Base-by-base conservation (phyloP, 2,888 invertebrate species). In the Junonia oenone region DNA sequence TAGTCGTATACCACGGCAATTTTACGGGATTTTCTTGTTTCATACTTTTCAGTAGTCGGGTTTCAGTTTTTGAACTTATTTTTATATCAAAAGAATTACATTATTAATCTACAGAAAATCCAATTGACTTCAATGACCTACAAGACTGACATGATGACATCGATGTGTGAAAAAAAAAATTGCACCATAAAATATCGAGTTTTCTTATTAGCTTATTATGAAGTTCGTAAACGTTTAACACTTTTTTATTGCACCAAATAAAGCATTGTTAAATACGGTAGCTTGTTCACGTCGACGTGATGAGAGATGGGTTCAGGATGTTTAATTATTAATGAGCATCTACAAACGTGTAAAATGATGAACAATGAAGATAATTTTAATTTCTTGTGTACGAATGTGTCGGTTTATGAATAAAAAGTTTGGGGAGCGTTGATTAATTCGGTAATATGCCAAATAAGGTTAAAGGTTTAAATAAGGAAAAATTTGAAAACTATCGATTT, bases 261-360 rank as follows among this genome's bases (percentile, higher is more conserved):
- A 11, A n/a, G n/a, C 2, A n/a, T 2, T 26, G n/a, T 22, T 22
- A 13, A 22, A 40, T 40, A 43, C 43, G 22, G 43, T 43, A 43
- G 43, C 13, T 43, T 26, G 13, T 43, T 43, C 22, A n/a, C n/a
- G 22, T 26, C 26, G 14, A 43, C 13, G n/a, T 26, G 43, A 26
- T 13, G 43, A 26, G 13, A 13, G 26, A 43, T 13, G 13, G 22
- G 26, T n/a, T n/a, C 26, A 43, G 5, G 17, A 2, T 26, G 43
- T 43, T 43, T 22, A 43, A 43, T 43, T 43, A 43, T 43, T 43
- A 43, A 43, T 43, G 43, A 43, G 22, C 3, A 22, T 26, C 43
- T n/a, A 22, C 22, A 13, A 26, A 26, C 26, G 26, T 26, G 43
- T 43, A n/a, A 43, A n/a, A n/a, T n/a, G n/a, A n/a, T n/a, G n/a